Evolutionary conservation across 2,797 vertebrate species (phyloP).

Genomic region (Melopsittacus undulatus): DNA sequence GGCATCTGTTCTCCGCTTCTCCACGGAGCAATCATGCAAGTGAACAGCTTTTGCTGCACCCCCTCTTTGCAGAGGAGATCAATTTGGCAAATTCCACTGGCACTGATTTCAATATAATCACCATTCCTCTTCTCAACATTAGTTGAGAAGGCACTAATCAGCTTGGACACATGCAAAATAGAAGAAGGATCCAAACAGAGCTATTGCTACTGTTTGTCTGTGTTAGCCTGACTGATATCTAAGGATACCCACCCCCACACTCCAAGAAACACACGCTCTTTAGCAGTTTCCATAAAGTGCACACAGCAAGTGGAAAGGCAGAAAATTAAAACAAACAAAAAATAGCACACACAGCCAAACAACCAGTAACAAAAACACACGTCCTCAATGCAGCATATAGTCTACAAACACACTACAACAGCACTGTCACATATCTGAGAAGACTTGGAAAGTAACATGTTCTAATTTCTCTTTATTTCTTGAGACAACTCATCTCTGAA

Average conservation of each 20-base stretch:
- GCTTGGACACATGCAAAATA: not conserved
- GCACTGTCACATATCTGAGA: not conserved
- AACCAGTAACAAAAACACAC: not conserved
- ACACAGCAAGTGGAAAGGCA: not conserved
- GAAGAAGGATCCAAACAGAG: not conserved
- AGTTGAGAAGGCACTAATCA: not conserved
- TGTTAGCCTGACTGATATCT: not conserved
- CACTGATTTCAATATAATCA: not conserved
- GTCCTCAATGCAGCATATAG: not conserved
- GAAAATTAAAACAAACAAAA: not conserved
- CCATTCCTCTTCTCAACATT: not conserved
- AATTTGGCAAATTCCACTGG: rapidly evolving
- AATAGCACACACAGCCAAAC: not conserved
- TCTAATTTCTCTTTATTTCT: not conserved
- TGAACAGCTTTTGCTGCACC: not conserved
- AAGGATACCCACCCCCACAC: not conserved
- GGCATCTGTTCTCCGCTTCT: not conserved
- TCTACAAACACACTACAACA: not conserved
- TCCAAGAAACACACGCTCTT: not conserved
- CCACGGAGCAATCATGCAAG: not conserved
- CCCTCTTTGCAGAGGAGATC: not conserved
- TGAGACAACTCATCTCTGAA: not conserved
- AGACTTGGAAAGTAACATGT: not conserved
- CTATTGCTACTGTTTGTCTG: not conserved
- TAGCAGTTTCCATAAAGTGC: not conserved